Conservation (phyloP, 2,797 vertebrate species). For the Fringilla coelebs region DNA sequence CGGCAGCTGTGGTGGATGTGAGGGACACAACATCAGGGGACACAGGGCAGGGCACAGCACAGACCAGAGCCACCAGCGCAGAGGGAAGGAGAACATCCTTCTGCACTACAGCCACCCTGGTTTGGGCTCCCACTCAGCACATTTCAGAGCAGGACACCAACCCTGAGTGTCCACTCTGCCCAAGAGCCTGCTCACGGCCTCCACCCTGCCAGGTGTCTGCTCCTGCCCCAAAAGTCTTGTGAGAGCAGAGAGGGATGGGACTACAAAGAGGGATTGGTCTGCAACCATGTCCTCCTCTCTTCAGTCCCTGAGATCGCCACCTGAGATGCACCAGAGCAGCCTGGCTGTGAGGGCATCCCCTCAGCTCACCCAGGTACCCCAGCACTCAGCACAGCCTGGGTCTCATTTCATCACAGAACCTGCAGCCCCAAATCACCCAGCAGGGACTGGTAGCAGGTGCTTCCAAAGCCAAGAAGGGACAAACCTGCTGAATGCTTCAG, state of each 20-base stretch:
- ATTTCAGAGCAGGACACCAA: neutral
- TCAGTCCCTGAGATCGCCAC: neutral
- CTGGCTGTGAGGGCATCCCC: neutral
- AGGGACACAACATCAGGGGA: rapidly evolving
- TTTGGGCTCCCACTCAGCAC: neutral
- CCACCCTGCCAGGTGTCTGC: neutral
- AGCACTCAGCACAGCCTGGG: neutral
- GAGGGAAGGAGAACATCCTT: neutral
- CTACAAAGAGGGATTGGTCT: neutral
- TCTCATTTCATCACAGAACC: rapidly evolving
- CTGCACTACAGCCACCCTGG: neutral
- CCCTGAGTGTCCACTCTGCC: neutral
- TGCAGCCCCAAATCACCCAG: neutral
- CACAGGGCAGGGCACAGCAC: neutral
- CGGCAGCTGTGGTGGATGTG: neutral
- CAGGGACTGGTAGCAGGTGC: neutral
- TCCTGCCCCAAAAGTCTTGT: neutral
- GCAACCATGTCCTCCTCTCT: neutral
- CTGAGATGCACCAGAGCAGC: neutral
- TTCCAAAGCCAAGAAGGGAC: neutral
- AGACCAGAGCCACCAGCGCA: rapidly evolving
- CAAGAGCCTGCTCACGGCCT: neutral
- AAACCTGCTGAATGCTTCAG: neutral
- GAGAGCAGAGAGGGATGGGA: neutral
- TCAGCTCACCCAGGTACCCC: neutral